Evolutionary conservation across 30 jellyfish, hydroid and myxozoan genomes (phyloP), one percentile per base, ranked within the genome.

Genomic region (Pseudorhiza aurosa): DNA sequence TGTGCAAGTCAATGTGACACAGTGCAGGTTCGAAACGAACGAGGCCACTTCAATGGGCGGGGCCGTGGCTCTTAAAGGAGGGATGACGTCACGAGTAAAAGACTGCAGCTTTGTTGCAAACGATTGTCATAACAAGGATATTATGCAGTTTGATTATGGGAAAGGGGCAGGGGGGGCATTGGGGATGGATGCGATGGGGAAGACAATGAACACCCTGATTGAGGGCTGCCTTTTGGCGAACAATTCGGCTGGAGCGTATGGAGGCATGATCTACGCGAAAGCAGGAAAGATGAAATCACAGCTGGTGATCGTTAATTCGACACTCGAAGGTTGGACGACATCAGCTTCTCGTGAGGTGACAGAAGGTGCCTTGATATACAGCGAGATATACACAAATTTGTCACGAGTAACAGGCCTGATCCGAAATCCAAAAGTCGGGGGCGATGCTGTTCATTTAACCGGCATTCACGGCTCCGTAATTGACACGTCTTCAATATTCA

Each of bases 131-230:
- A 10, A 47, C 43, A 37, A n/a, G 1, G 26, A 46, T n/a, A 56
- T 33, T 22, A 15, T 8, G 9, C 65, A 2, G 0, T 43, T 19
- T 11, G 29, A 1, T 11, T 70, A 50, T 18, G 83, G 83, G 25
- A 24, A 35, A 2, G 83, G 83, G 0, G 40, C 83, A 18, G 83
- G 83, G 17, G 83, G 83, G 7, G 83, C 83, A 29, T 17, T 70
- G 68, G 68, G 58, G 2, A 70, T 70, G 28, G 83, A 70, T 37
- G 21, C 83, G 14, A 18, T 43, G 69, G 62, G 21, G 8, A 15
- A 70, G 5, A 57, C 18, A 0, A 42, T 70, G 15, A 46, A 18
- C 11, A 57, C 37, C 4, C 11, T 17, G 7, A 28, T 70, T 27
- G 31, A 17, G 40, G 19, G 43, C 14, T 44, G 70, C 70, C 11